Conservation (phyloP, 2,888 invertebrate species). For the Rosalia funebris region DNA sequence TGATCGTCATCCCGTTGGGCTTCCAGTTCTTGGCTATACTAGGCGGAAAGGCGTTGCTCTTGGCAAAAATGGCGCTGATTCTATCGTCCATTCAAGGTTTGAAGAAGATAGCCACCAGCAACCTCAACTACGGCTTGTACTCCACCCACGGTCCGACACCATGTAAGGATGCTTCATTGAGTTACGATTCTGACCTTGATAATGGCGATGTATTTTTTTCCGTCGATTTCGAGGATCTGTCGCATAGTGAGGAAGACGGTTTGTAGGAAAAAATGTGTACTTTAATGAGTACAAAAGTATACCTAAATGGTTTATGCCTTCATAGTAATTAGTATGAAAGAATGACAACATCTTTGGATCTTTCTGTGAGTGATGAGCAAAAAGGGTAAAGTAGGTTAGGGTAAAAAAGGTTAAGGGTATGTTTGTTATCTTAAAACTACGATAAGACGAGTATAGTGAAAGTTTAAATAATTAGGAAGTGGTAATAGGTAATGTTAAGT, state of each 20-base stretch:
- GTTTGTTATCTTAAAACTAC: too few species aligned
- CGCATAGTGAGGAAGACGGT: not conserved
- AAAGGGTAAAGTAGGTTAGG: too few species aligned
- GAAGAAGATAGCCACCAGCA: slow-evolving; percentile 80
- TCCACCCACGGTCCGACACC: slow-evolving; percentile 61
- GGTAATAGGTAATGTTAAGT: too few species aligned
- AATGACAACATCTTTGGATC: too few species aligned
- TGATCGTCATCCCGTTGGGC: slow-evolving; percentile 82
- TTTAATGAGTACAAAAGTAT: too few species aligned
- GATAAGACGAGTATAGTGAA: too few species aligned
- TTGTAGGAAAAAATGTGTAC: too few species aligned
- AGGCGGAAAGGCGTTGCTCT: slow-evolving; percentile 81
- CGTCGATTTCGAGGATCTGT: slow-evolving; percentile 36
- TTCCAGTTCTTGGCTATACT: slow-evolving; percentile 86
- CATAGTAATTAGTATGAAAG: too few species aligned
- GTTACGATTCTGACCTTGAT: not conserved
- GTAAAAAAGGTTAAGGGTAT: too few species aligned
- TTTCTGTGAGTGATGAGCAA: too few species aligned
- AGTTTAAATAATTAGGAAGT: too few species aligned
- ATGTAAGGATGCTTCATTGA: slow-evolving; percentile 45
- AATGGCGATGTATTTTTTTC: slow-evolving; percentile 28
- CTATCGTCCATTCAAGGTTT: slow-evolving; percentile 83
- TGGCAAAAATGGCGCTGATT: slow-evolving; percentile 84
- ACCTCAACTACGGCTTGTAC: slow-evolving; percentile 81
- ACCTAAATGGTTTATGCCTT: too few species aligned